phyloP scores from a whole-genome alignment of 1,140 invertebrate genomes.

The Pantala flavescens region DNA sequence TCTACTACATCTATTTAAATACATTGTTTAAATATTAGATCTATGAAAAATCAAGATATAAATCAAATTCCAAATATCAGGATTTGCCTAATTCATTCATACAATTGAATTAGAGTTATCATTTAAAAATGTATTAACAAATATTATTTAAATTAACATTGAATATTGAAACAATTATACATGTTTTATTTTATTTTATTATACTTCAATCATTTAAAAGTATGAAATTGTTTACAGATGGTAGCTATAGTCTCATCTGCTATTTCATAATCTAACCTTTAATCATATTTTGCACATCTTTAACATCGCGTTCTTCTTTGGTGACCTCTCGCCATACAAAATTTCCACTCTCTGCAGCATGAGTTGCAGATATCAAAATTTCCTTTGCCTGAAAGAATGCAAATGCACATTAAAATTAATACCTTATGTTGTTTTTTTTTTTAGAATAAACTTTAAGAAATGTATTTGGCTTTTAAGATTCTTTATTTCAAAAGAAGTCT shows the following conservation, averaged over 20 bases:
- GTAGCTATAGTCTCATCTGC: no score
- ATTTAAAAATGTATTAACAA: no score
- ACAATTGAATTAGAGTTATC: no score
- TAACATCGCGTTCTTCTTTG: not conserved
- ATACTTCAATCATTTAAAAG: no score
- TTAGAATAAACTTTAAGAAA: no score
- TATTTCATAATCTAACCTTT: not conserved
- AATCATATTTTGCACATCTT: not conserved
- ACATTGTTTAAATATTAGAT: not conserved
- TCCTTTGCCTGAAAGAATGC: not conserved
- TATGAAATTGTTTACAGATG: no score
- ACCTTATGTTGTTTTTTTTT: no score
- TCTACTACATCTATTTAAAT: constrained; percentile 27
- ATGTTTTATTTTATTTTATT: no score
- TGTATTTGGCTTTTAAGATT: no score
- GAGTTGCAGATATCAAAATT: not conserved
- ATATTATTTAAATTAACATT: no score
- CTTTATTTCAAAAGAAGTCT: no score
- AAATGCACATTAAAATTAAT: not conserved
- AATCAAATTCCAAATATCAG: constrained; percentile 11
- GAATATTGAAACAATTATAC: no score
- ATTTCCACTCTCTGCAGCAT: not conserved
- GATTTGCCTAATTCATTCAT: constrained; percentile 28
- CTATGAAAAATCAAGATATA: not conserved
- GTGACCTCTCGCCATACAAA: not conserved